Evolutionary conservation across 2,888 invertebrate genomes (phyloP), one percentile per base, ranked within the genome.

Genomic region (Timema podura): DNA sequence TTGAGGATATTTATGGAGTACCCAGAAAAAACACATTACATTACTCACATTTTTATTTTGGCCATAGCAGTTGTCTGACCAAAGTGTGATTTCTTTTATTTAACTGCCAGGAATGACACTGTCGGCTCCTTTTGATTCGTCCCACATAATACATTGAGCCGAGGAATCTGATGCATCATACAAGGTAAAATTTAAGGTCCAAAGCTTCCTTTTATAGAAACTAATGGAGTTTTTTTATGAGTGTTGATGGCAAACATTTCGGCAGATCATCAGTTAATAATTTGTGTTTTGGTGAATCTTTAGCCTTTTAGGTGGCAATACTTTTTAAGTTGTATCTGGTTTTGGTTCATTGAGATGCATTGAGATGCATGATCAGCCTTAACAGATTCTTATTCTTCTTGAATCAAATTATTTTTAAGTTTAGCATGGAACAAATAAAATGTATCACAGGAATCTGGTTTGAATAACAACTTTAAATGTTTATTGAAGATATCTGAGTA

Each of bases 121-220:
- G 54, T 54, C 3, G 16, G 54, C 54, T 16, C 54, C 5, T 54
- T 54, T 54, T 7, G 9, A 9, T 54, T 54, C 11, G 5, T 2
- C 54, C 54, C 54, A 54, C 54, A 54, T 54, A n/a, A 54, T 54
- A 16, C 54, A 54, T 15, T 54, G 54, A 11, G 6, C 54, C n/a
- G 7, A 15, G 8, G 5, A 8, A 11, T 54, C 54, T 13, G 54
- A 54, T 2, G 6, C n/a, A 13, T 54, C 54, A 54, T 54, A 54
- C n/a, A 54, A 2, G 8, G 54, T 54, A 2, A 54, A 54, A 54
- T 54, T 54, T 11, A 54, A 13, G 5, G 7, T 2, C 54, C 54
- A 54, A 9, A 3, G 54, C 16, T 54, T 54, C n/a, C 7, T n/a
- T 54, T 54, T 54, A 11, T 5, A 54, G 16, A 54, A 54, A 54